Base-by-base conservation (phyloP, 2,888 invertebrate species). In the Teleiodes luculella region DNA sequence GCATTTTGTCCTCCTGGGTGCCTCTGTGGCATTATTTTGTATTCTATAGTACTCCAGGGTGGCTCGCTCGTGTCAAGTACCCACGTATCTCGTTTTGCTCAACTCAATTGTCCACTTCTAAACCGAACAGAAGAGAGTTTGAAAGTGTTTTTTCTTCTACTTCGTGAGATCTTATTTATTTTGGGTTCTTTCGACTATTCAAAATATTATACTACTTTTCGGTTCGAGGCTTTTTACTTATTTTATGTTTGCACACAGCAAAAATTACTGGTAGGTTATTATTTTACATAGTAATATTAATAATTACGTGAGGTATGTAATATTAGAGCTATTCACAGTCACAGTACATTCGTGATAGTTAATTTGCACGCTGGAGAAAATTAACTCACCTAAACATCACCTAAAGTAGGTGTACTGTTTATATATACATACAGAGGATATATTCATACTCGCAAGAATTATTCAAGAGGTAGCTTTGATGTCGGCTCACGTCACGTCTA, bases 391-490 rank as follows among this genome's bases (percentile, higher is more conserved):
- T 68, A 66, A 59, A 41, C 43, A 79, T 80, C 76, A 78, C 73
- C 73, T 68, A 66, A 59, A 63, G 71, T 71, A 67, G 70, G 65
- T 69, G 71, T 70, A 24, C 24, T 24, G 24, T 24, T n/a, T n/a
- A n/a, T n/a, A n/a, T n/a, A n/a, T n/a, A n/a, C 24, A 6, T 24
- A 6, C 3, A 4, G 72, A 67, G 76, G 76, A 76, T 76, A 76
- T 76, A 82, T 83, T 80, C 78, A 83, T 76, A 65, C 73, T 70
- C 64, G 57, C 59, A 65, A 74, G 77, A 78, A 78, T 82, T 76
- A 80, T 80, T 79, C 73, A 78, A 62, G 66, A 65, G 64, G 68
- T 73, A 75, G 78, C 74, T 70, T 73, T 73, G 74, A 75, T 72
- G 75, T 71, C 66, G 66, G 66, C 65, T 28, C 28, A n/a, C n/a